Conservation (phyloP, 2,888 invertebrate genomes). For the Hybos culiciformis region DNA sequence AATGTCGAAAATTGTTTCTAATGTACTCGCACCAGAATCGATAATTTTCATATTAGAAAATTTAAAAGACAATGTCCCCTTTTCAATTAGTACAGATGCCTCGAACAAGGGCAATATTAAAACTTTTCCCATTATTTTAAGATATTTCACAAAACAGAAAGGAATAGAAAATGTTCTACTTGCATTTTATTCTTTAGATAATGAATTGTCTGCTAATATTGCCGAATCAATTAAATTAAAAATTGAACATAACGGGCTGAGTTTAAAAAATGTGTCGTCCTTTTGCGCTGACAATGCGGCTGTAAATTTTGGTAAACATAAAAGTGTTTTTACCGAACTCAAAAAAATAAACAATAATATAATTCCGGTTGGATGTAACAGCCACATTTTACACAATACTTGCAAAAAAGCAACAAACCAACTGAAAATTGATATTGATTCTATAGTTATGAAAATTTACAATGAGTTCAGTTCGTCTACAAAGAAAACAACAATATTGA, state of each 20-base stretch:
- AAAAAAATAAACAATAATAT: slow-evolving; percentile 2
- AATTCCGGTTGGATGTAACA: slow-evolving; percentile 4
- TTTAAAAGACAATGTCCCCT: neutral
- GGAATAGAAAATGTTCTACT: slow-evolving; percentile 1
- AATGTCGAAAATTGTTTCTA: neutral
- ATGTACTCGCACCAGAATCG: neutral
- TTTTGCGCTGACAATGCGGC: slow-evolving; percentile 3
- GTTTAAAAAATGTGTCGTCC: neutral
- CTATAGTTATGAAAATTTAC: slow-evolving; percentile 6
- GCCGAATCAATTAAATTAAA: neutral
- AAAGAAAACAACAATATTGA: slow-evolving; percentile 5
- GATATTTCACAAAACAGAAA: slow-evolving; percentile 4
- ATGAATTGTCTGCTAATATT: neutral
- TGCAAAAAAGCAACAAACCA: slow-evolving; percentile 5
- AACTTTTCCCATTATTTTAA: neutral
- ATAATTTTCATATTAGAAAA: neutral
- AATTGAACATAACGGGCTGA: neutral
- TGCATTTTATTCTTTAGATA: neutral
- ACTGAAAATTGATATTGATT: slow-evolving; percentile 5
- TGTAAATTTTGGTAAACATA: slow-evolving; percentile 5
- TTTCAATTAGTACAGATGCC: neutral
- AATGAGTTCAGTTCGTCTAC: slow-evolving; percentile 8
- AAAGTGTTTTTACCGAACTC: slow-evolving; percentile 9
- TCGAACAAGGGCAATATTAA: slow-evolving; percentile 1
- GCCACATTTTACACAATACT: slow-evolving; percentile 4